A percentile compares a stretch with the other conserved stretches of the same genome.
Conservation (phyloP, 1,140 invertebrate genomes). For the Caenorhabditis tropicalis region DNA sequence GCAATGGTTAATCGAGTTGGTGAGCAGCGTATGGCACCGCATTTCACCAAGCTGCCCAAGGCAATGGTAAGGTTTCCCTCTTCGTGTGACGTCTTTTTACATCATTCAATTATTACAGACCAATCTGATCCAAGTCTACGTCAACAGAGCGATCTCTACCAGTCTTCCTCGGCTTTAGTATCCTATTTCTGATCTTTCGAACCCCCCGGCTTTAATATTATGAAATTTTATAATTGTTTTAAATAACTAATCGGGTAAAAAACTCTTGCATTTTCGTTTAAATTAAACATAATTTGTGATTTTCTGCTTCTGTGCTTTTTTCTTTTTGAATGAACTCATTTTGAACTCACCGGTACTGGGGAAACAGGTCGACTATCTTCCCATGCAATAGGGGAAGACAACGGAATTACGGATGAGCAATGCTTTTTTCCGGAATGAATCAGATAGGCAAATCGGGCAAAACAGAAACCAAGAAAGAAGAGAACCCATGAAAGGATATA, state of each 20-base stretch:
- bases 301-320: background rate
- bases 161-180: background rate
- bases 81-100: background rate
- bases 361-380: conserved; percentile 26
- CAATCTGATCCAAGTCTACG: conserved; percentile 34
- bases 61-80: conserved; percentile 8
- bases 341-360: background rate
- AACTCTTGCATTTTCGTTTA: too few species aligned
- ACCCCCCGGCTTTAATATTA: background rate
- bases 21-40: conserved; percentile 16
- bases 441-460: conserved; percentile 10
- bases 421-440: background rate
- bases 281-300: background rate
- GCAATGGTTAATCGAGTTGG: conserved; percentile 27
- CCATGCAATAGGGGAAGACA: background rate
- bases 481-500: conserved; percentile 17
- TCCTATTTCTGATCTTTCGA: background rate
- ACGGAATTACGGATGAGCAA: background rate
- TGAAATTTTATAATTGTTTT: background rate
- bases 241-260: too few species aligned
- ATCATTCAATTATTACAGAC: background rate
- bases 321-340: background rate
- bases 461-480: conserved; percentile 8
- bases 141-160: conserved; percentile 21
- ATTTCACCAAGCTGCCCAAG: conserved; percentile 25